Conservation (phyloP, 2,113 vertebrate genomes). For the Dendropsophus ebraccatus region DNA sequence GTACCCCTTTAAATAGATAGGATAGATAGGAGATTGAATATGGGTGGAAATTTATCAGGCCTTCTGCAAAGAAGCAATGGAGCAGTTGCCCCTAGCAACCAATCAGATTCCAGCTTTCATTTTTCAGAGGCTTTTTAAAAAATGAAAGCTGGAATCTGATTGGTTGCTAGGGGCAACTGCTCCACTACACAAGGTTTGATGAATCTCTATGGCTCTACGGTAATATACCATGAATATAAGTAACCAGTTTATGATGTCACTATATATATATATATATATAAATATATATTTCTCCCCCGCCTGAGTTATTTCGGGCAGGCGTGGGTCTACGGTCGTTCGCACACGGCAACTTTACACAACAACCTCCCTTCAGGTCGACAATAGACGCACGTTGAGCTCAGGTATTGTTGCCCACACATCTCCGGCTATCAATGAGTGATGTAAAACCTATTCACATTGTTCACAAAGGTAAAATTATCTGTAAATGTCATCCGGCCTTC, state of each 20-base stretch:
- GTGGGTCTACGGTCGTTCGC: background rate
- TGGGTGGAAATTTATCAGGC: no score
- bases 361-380: background rate
- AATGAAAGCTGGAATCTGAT: no score
- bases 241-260: background rate
- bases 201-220: no score
- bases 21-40: no score
- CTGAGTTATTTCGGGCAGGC: background rate
- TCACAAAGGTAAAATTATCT: slow-evolving; percentile 22
- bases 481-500: slow-evolving; percentile 26
- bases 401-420: slow-evolving; percentile 12
- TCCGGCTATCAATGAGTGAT: background rate
- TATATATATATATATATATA: background rate
- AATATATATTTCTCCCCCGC: background rate
- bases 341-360: background rate
- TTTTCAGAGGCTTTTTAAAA: no score
- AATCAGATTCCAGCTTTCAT: no score
- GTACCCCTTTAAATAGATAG: no score
- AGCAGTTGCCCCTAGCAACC: no score
- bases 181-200: no score
- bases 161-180: no score
- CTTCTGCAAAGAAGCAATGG: no score
- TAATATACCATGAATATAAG: background rate
- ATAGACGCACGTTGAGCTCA: background rate
- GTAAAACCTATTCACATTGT: background rate